A percentile compares a stretch with the other conserved stretches of the same genome.
These are phyloP conservation scores for Carcharodon carcharias DNA, from an alignment of 2,797 vertebrate genomes.

Conservation along the genomic window DNA sequence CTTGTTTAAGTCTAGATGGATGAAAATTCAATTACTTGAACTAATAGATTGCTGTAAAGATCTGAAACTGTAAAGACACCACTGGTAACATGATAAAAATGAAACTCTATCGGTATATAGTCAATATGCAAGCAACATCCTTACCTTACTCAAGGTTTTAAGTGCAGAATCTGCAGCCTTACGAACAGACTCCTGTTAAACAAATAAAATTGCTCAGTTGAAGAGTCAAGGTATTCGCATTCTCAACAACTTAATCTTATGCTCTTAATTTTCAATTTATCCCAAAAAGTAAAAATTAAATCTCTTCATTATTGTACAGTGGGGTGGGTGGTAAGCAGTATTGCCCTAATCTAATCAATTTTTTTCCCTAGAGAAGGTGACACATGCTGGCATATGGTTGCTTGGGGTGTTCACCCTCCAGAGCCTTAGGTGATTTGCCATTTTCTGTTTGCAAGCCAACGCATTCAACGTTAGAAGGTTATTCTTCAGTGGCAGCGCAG, in stretches of 20 bases:
- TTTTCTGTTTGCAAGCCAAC: background rate
- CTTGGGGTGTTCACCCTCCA: background rate
- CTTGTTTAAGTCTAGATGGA: background rate
- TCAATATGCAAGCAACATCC: background rate
- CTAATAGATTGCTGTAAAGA: background rate
- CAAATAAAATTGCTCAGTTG: conserved; percentile 33
- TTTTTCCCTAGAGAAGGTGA: background rate
- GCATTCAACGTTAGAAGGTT: background rate
- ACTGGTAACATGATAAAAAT: background rate
- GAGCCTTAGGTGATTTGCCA: background rate
- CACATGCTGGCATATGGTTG: background rate
- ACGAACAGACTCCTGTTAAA: conserved; percentile 83
- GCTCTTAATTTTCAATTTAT: background rate
- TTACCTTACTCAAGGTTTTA: conserved; percentile 96
- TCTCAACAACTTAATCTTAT: background rate
- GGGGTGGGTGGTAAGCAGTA: background rate
- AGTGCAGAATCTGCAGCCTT: conserved; percentile 89
- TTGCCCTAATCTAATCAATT: background rate
- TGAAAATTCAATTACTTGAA: background rate
- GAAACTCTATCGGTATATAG: background rate
- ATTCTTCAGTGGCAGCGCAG: background rate
- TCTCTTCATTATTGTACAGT: no score
- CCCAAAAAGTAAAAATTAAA: background rate
- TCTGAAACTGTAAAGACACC: background rate
- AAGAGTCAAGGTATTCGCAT: background rate